Evolutionary conservation across 2,797 vertebrate genomes (phyloP).

Genomic region (Rhynchotus rufescens): DNA sequence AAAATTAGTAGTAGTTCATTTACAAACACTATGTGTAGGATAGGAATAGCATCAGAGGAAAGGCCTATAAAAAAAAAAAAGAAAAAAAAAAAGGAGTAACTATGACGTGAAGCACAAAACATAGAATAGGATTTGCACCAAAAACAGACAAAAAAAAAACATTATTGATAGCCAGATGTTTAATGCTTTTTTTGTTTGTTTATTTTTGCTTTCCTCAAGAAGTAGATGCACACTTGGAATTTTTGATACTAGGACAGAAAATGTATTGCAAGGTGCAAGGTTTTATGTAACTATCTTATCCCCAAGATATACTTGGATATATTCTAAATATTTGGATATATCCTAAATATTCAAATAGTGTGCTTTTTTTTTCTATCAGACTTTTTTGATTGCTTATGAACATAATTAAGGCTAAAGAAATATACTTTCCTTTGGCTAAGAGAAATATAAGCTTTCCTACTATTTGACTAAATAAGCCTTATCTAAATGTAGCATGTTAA

Average conservation of each 20-base stretch:
- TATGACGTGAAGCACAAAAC: not conserved
- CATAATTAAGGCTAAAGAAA: accelerated
- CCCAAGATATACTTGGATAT: not conserved
- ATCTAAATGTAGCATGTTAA: not conserved
- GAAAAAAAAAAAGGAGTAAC: not conserved
- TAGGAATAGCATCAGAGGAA: not conserved
- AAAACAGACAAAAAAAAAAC: not conserved
- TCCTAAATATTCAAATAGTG: not conserved
- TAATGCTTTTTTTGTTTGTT: not conserved
- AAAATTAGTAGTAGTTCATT: not conserved
- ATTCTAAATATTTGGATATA: not conserved
- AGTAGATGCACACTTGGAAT: accelerated
- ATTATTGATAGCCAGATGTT: not conserved
- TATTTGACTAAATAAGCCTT: not conserved
- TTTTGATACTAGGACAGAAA: not conserved
- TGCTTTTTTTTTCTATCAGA: not conserved
- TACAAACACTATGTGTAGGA: not conserved
- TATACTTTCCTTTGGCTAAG: not conserved
- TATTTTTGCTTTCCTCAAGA: not conserved
- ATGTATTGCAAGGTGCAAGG: accelerated
- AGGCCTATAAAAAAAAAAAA: no score
- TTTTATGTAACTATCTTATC: not conserved
- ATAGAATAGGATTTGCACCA: not conserved
- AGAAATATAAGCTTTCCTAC: not conserved
- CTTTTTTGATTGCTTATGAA: not conserved